Base-by-base conservation (phyloP, 2,797 vertebrate species). In the Eupleurogrammus muticus region DNA sequence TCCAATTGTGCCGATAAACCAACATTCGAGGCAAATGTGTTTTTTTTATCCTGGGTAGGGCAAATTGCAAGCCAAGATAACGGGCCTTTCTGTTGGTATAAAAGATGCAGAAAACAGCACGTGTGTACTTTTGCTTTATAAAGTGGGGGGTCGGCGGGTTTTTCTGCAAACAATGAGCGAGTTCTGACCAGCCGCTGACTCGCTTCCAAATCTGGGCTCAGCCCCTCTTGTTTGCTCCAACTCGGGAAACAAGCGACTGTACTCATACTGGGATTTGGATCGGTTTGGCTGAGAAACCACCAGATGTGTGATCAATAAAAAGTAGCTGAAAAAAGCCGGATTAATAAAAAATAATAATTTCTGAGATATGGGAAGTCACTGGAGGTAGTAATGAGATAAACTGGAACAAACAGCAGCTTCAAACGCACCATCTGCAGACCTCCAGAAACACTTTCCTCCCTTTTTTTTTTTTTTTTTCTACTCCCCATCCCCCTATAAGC, bases 331-430 rank as follows among this genome's bases (percentile, higher is more conserved):
- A n/a, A n/a, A n/a, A n/a, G n/a, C n/a, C n/a, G n/a, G n/a, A n/a
- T n/a, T n/a, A n/a, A n/a, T n/a, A n/a, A n/a, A n/a, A n/a, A n/a
- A n/a, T n/a, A n/a, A n/a, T n/a, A n/a, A 28, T 28, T 28, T 28
- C 6, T 3, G 28, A 6, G 28, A 28, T 28, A 28, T 28, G 3
- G 6, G 28, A 28, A 28, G 28, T 28, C 40, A 74, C 83, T 81
- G 75, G 70, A 66, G 77, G 79, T 77, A 84, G 87, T 88, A 90
- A 85, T 80, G 82, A 80, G 87, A 89, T 86, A 88, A 89, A 88
- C 73, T 80, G 82, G 81, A 87, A 89, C 86, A 88, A 89, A 88
- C 73, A 87, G 83, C 74, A 62, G 87, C 85, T 83, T 83, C 79
- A 77, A 66, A 89, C 72, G 84, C 73, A 74, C 85, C 82, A 83